phyloP scores from a whole-genome alignment of 2,888 invertebrate genomes.

The Antheraea assamensis region DNA sequence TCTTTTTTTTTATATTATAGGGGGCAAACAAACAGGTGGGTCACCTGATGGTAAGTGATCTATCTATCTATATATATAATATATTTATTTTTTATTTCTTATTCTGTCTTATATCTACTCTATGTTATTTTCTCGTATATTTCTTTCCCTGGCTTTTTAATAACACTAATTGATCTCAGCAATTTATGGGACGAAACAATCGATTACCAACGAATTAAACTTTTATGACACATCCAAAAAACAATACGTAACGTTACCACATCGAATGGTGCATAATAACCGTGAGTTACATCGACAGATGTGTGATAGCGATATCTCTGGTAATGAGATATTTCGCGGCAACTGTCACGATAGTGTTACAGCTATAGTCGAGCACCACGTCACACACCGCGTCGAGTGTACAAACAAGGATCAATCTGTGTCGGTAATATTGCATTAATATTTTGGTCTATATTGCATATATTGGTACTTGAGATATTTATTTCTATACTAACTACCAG shows the following conservation, averaged over 20 bases:
- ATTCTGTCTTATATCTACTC: neutral
- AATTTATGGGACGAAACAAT: neutral
- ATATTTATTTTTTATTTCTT: too few relatives aligned
- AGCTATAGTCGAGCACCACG: conserved; percentile 34
- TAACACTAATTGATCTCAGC: neutral
- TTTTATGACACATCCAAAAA: conserved; percentile 10
- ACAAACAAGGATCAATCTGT: conserved; percentile 26
- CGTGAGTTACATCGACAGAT: conserved; percentile 57
- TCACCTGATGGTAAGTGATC: too few relatives aligned
- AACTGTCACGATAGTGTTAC: conserved; percentile 35
- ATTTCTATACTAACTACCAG: neutral
- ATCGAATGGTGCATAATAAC: conserved; percentile 28
- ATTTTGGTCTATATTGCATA: too few relatives aligned
- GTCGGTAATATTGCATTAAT: too few relatives aligned
- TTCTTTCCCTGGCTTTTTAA: neutral
- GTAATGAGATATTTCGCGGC: conserved; percentile 64
- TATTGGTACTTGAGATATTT: neutral
- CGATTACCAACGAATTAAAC: neutral
- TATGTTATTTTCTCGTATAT: neutral
- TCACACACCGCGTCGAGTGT: conserved; percentile 26
- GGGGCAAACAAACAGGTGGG: too few relatives aligned
- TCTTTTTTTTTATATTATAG: too few relatives aligned
- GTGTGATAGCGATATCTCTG: conserved; percentile 62
- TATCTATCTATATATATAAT: too few relatives aligned
- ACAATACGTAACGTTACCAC: conserved; percentile 8